Evolutionary conservation across 1,140 invertebrate species (phyloP).

Genomic region (Hyles vespertilio): DNA sequence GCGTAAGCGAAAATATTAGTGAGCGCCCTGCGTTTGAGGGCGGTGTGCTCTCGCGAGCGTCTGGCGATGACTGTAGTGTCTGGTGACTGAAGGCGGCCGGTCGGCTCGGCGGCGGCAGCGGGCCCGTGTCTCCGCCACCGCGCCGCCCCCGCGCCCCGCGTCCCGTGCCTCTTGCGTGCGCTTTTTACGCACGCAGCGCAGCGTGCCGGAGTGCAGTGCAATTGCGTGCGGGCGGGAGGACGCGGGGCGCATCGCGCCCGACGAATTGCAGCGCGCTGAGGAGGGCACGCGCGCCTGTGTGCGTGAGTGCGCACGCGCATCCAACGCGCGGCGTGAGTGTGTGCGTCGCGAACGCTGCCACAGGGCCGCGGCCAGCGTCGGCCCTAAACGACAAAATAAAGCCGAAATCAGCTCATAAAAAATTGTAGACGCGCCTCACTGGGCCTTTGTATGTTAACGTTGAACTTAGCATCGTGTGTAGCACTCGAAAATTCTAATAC

Average conservation of each 20-base stretch:
- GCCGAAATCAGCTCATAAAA: constrained; percentile 65
- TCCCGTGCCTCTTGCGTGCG: constrained; percentile 64
- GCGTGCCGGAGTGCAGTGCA: constrained; percentile 64
- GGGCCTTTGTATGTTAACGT: constrained; percentile 64
- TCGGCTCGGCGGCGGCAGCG: constrained; percentile 25
- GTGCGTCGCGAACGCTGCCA: constrained; percentile 30
- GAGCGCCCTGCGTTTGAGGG: constrained; percentile 55
- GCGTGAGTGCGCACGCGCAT: constrained; percentile 61
- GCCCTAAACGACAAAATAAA: constrained; percentile 48
- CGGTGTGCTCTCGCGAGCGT: constrained; percentile 66
- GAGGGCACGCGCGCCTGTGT: constrained; percentile 51
- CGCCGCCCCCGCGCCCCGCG: constrained; percentile 50
- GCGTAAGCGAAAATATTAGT: constrained; percentile 27
- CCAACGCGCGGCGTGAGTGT: constrained; percentile 19
- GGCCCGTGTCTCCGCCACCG: constrained; percentile 35
- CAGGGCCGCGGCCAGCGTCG: constrained; percentile 11
- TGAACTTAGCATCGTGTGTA: constrained; percentile 43
- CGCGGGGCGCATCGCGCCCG: constrained; percentile 43
- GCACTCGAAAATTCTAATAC: too few relatives aligned
- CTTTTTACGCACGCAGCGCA: constrained; percentile 70
- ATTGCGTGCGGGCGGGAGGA: constrained; percentile 64
- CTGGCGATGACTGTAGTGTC: constrained; percentile 51
- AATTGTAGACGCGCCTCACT: constrained; percentile 17
- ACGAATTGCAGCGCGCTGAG: constrained; percentile 70
- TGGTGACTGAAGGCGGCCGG: constrained; percentile 47